Evolutionary conservation across 2,888 invertebrate genomes (phyloP).

Genomic region (Drosophila limbata): DNA sequence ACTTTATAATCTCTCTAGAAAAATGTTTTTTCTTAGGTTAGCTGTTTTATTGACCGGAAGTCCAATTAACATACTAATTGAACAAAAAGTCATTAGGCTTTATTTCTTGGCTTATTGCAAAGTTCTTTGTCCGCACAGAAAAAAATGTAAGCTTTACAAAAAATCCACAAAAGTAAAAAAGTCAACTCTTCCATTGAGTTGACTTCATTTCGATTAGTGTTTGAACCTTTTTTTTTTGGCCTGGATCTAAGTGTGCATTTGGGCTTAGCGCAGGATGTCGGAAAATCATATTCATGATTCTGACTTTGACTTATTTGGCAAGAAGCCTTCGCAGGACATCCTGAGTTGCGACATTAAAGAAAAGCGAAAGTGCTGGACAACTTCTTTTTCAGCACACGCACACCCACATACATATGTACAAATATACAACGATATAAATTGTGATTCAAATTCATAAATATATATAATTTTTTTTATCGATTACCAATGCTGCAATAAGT

Average conservation of each 20-base stretch:
- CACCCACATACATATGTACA: too few species aligned
- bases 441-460: too few species aligned
- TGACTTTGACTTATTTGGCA: constrained; percentile 21
- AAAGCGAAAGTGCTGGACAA: constrained; percentile 28
- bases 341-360: constrained; percentile 37
- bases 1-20: too few species aligned
- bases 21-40: too few species aligned
- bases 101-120: constrained; percentile 7
- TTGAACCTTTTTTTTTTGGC: constrained; percentile 20
- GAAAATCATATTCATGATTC: constrained; percentile 27
- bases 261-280: constrained; percentile 19
- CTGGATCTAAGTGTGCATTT: not conserved
- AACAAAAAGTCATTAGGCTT: constrained; percentile 11
- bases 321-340: constrained; percentile 28
- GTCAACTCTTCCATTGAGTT: constrained; percentile 12
- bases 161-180: not conserved
- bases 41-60: not conserved
- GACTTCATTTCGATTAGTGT: constrained; percentile 21
- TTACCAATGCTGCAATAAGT: too few species aligned
- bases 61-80: constrained; percentile 16
- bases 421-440: too few species aligned
- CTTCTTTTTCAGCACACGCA: constrained; percentile 12
- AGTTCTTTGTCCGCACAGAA: not conserved
- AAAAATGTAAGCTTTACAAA: not conserved
- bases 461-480: too few species aligned